Percentiles rank a stretch among this genome's conserved stretches.
Conservation (phyloP, 2,888 invertebrate species). For the Lochmaea crataegi region DNA sequence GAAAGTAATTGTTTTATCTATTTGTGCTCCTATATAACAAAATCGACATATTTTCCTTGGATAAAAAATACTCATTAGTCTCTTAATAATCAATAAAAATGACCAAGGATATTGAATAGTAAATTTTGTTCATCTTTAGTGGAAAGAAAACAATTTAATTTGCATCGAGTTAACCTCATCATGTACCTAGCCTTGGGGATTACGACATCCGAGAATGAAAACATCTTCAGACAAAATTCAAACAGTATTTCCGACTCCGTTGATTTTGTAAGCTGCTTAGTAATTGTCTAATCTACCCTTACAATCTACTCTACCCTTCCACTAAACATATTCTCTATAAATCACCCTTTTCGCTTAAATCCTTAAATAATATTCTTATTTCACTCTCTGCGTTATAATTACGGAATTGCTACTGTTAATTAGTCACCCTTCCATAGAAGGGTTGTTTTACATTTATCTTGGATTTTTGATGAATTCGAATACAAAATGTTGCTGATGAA, state of each 20-base stretch:
- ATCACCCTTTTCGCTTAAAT: constrained; percentile 16
- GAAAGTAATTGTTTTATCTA: too few species aligned
- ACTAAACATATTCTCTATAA: constrained; percentile 35
- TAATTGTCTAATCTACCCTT: constrained; percentile 36
- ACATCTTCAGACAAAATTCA: constrained; percentile 28
- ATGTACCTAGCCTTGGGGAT: neutral
- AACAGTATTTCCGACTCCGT: constrained; percentile 9
- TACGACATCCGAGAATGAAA: constrained; percentile 16
- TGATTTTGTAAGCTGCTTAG: constrained; percentile 33
- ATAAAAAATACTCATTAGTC: too few species aligned
- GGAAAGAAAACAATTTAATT: neutral
- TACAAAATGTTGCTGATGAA: neutral
- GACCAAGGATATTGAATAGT: neutral
- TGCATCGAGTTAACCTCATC: constrained; percentile 11
- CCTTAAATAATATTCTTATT: constrained; percentile 11
- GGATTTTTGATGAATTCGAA: neutral
- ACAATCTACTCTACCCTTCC: constrained; percentile 24
- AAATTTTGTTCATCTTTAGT: neutral
- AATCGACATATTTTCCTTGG: too few species aligned
- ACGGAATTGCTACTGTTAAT: constrained; percentile 1
- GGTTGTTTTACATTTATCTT: neutral
- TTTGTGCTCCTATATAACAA: too few species aligned
- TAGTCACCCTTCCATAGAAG: neutral
- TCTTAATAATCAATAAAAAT: neutral
- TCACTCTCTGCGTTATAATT: neutral